Evolutionary conservation across 2,113 vertebrate genomes (phyloP), one percentile per base, ranked within the genome.

Genomic region (Ellobius talpinus): DNA sequence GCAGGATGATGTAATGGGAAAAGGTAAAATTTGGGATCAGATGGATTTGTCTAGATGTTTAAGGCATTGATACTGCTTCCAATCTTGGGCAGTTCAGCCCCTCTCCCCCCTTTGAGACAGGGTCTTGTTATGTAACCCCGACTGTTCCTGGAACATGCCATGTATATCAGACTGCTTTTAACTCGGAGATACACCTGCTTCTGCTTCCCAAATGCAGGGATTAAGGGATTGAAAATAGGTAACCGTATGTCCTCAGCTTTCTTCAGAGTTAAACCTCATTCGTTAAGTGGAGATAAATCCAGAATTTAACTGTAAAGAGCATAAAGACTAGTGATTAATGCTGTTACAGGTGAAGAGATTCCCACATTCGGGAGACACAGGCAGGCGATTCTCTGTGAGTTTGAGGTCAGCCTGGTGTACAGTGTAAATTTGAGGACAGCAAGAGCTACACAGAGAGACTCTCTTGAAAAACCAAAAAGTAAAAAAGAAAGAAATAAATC

Each of bases 311-410:
- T 81, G 66, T 63, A 47, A 94, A 17, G 31, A 5, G 92, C 7
- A 50, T 52, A 94, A 86, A 65, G 45, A 45, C 42, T 73, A 8
- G 24, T 81, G 31, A 31, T 85, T 90, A 39, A 24, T 76, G 58
- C 95, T 93, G 58, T 95, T 92, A 55, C 16, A 70, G 42, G 50
- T 93, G 79, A 77, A 87, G 31, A 55, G n/a, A 39, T 72, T 72
- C 7, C 19, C 19, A 72, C 7, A 72, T 36, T n/a, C 24, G 17
- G 36, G 36, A 72, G 36, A 72, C 17, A 9, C 33, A 72, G 68
- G 68, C 16, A n/a, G 68, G 17, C 6, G 7, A 17, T 17, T 72
- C 68, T n/a, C 68, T n/a, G 68, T 70, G 36, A n/a, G 36, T 72
- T 72, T 21, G 9, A 72, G 36, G 70, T 21, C 70, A 72, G 36